Conservation (phyloP, 2,888 invertebrate genomes). For the Eugnorisma glareosa region DNA sequence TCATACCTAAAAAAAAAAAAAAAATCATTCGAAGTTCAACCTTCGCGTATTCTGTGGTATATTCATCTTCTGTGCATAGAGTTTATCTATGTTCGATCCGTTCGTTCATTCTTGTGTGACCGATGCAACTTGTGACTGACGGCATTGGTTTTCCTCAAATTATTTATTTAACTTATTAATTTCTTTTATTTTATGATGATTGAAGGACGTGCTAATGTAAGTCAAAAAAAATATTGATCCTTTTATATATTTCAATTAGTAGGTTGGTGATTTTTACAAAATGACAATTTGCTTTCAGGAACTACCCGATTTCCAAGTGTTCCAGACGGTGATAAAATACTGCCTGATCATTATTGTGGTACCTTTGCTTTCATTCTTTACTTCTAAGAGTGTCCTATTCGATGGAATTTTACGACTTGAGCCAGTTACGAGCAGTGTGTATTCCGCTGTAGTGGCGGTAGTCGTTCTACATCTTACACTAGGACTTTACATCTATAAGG, state of each 20-base stretch:
- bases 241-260: background rate
- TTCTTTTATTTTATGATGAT: constrained; percentile 86
- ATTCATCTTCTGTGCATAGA: too few relatives aligned
- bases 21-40: too few relatives aligned
- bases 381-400: constrained; percentile 92
- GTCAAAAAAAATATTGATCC: constrained; percentile 64
- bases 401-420: constrained; percentile 91
- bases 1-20: too few relatives aligned
- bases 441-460: constrained; percentile 94
- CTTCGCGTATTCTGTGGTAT: too few relatives aligned
- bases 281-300: constrained; percentile 87
- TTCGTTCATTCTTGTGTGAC: constrained; percentile 71
- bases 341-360: constrained; percentile 94
- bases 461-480: constrained; percentile 94
- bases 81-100: constrained; percentile 2
- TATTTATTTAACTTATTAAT: constrained; percentile 73
- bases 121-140: constrained; percentile 65
- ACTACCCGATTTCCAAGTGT: constrained; percentile 93
- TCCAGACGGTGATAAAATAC: constrained; percentile 94
- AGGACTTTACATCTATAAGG: constrained; percentile 94
- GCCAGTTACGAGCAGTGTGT: constrained; percentile 93
- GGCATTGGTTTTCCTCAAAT: constrained; percentile 54
- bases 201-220: constrained; percentile 89
- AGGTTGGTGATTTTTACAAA: constrained; percentile 24
- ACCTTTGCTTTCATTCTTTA: constrained; percentile 94